phyloP scores from a whole-genome alignment of 2,113 vertebrate species.

The Hylia prasina region DNA sequence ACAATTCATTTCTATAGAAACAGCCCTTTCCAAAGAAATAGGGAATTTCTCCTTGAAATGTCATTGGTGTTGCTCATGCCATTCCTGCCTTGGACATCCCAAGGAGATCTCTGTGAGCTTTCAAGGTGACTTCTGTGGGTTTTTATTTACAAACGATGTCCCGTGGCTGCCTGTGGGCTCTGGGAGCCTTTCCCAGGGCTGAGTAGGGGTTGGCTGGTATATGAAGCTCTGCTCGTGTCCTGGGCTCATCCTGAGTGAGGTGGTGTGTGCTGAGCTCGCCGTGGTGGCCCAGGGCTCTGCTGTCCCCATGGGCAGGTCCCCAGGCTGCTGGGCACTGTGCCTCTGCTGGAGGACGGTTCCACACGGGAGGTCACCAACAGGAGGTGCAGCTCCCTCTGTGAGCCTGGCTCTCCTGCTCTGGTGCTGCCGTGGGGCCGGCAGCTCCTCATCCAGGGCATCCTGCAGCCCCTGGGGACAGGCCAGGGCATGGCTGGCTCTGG shows the following conservation, averaged over 20 bases:
- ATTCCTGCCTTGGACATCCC: not conserved
- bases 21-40: not conserved
- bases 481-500: accelerated
- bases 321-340: not conserved
- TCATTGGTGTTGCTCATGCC: not conserved
- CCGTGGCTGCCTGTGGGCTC: not conserved
- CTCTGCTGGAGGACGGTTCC: accelerated
- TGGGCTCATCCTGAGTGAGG: not conserved
- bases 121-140: not conserved
- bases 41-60: constrained; percentile 46
- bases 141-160: not conserved
- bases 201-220: not conserved
- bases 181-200: not conserved
- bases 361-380: accelerated
- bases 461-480: not conserved
- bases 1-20: not conserved
- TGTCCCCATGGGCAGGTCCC: accelerated
- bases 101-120: not conserved
- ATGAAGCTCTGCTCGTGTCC: accelerated
- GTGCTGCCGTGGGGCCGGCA: accelerated
- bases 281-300: not conserved
- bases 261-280: accelerated
- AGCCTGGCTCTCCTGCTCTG: accelerated
- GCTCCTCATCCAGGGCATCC: not conserved
- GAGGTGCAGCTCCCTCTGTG: not conserved